Conservation (phyloP, 2,888 invertebrate genomes). For the Pterobdella sp. region DNA sequence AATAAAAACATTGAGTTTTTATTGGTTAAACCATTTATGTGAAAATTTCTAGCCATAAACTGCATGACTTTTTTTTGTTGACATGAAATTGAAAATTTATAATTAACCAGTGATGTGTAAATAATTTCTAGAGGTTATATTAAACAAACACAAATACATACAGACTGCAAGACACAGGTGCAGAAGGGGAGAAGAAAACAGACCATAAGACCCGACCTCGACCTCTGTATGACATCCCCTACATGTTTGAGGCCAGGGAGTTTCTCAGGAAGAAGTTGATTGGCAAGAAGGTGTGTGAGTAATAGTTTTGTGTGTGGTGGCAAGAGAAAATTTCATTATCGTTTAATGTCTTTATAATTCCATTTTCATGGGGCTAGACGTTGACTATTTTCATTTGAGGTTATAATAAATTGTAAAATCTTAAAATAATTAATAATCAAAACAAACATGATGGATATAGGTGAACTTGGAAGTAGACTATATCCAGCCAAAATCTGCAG, state of each 20-base stretch:
- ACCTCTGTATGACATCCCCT: conserved; percentile 93
- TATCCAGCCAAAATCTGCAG: conserved; percentile 82
- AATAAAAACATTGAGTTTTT: no score
- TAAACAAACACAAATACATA: background rate
- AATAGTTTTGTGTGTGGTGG: background rate
- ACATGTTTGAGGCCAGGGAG: conserved; percentile 96
- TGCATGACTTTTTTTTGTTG: no score
- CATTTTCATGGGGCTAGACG: no score
- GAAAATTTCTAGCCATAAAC: no score
- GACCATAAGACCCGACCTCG: conserved; percentile 49
- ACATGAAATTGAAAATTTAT: no score
- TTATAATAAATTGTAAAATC: background rate
- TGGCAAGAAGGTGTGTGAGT: conserved; percentile 60
- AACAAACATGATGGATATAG: no score
- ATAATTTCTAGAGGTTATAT: no score
- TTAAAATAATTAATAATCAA: no score
- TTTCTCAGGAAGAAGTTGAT: conserved; percentile 88
- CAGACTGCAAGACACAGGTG: conserved; percentile 28
- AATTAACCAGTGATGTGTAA: no score
- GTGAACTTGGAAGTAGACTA: conserved; percentile 85
- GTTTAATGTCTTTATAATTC: no score
- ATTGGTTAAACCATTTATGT: no score
- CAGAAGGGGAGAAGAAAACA: conserved; percentile 31
- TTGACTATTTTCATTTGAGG: background rate
- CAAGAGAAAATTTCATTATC: no score